Conservation (phyloP, 2,888 invertebrate genomes). For the Lasioglossum oenotherae region DNA sequence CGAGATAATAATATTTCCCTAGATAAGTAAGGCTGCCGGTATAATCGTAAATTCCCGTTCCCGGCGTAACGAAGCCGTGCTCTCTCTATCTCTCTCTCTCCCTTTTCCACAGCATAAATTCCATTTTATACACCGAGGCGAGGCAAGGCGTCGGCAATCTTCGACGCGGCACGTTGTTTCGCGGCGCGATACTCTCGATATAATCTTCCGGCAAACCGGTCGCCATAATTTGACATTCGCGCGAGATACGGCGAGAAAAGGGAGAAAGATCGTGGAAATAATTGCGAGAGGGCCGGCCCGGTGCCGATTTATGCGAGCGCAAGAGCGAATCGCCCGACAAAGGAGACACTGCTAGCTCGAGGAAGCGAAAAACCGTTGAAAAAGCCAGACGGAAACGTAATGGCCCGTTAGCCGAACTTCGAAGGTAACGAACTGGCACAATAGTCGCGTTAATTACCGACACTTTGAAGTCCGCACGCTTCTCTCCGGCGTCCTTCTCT, state of each 20-base stretch:
- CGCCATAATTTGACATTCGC: conserved; percentile 9
- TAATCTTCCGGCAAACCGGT: conserved; percentile 27
- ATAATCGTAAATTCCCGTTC: conserved; percentile 27
- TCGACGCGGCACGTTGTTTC: conserved; percentile 14
- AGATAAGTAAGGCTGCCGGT: conserved; percentile 22
- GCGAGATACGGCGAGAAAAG: not conserved
- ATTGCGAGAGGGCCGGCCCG: not conserved
- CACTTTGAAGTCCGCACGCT: conserved; percentile 47
- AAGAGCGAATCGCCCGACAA: not conserved
- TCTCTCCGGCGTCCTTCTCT: not conserved
- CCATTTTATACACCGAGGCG: conserved; percentile 1
- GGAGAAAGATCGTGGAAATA: not conserved
- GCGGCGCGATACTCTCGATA: not conserved
- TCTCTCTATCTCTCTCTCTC: not conserved
- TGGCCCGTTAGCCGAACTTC: conserved; percentile 11
- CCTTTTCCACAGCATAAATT: conserved; percentile 5
- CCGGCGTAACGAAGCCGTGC: not conserved
- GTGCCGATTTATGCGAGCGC: not conserved
- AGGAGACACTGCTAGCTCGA: not conserved
- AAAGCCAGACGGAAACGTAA: not conserved
- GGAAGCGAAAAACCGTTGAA: not conserved
- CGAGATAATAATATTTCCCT: conserved; percentile 18
- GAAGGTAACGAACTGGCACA: conserved; percentile 49
- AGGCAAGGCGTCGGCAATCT: conserved; percentile 11
- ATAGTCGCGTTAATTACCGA: conserved; percentile 58